Evolutionary conservation across 2,888 invertebrate genomes (phyloP), one percentile per base, ranked within the genome.

Genomic region (Dynastes tityus): DNA sequence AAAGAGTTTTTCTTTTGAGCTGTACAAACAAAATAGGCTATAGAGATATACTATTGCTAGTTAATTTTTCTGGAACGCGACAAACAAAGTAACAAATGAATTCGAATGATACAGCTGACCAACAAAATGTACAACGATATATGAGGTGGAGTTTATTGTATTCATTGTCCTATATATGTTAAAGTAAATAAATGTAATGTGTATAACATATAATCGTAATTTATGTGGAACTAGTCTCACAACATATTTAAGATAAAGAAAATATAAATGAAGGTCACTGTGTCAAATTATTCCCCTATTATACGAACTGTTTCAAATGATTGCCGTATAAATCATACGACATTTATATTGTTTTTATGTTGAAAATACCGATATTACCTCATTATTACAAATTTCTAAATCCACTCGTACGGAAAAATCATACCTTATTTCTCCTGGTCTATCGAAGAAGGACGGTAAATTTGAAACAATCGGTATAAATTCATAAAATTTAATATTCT

Each of bases 21-120:
- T 84, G 84, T 84, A 84, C 83, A 83, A 84, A 83, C 80, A 81
- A 82, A 81, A 81, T 83, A 81, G 82, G 81, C 76, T 83, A 82
- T 16, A 16, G 13, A 16, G 80, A 80, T 32, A 67, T 78, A 76
- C 76, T 76, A 63, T 49, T 80, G 64, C 75, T 80, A 80, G 80
- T 77, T 81, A 78, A 78, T 80, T 81, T 53, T 45, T 45, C 45
- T 6, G 45, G 58, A 82, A 65, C 80, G 78, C 80, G 82, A 79
- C 80, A 80, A 77, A 70, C n/a, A 53, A 53, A 8, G 8, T 11
- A 51, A 16, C 13, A 16, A 53, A 53, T 6, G 40, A 73, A 40
- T 61, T 40, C 58, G 53, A 58, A 37, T 37, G 73, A 73, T 73
- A 55, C 73, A 58, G 73, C 16, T 68, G 68, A 51, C 68, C 70